Evolutionary conservation across 2,113 vertebrate species (phyloP), one percentile per base, ranked within the genome.

Genomic region (Callipepla californica): DNA sequence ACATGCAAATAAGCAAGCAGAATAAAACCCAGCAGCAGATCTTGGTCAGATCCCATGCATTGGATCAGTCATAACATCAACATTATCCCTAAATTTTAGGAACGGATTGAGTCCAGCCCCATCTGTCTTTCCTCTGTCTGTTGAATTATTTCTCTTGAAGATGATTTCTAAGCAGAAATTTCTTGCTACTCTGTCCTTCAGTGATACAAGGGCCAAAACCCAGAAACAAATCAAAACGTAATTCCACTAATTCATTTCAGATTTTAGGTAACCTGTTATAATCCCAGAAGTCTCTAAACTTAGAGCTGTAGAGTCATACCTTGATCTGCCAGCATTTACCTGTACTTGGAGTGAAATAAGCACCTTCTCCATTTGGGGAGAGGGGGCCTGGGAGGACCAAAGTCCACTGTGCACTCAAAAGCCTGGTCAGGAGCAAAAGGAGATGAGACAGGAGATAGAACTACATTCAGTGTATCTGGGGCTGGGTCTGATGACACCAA

Each of bases 371-470:
- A 12, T 55, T 10, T 1, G 28, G 62, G 20, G 23, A 81, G 18
- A 55, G 15, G 4, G 10, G 7, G 2, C 3, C 32, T 23, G 34
- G 22, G 12, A 11, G 11, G 2, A 19, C 13, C 0, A 5, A 75
- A 78, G 20, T 53, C 26, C 25, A 63, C 42, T 20, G 28, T 72
- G 38, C 34, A 79, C 17, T 25, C 47, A 42, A 72, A 44, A 10
- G 13, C 45, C 34, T 44, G 45, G 26, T 23, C 47, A 79, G 67
- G 10, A 85, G 38, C 9, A 72, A 78, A 77, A 21, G 18, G 17
- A 70, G 26, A 58, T 0, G 1, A 32, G 10, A 5, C 30, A 84
- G 45, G 30, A 58, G 50, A 51, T 36, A 74, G 40, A 30, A 40
- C 13, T 74, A 42, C 28, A 22, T 16, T 17, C 0, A 1, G 15